Evolutionary conservation across 2,888 invertebrate species (phyloP).

Genomic region (Metalampra italica): DNA sequence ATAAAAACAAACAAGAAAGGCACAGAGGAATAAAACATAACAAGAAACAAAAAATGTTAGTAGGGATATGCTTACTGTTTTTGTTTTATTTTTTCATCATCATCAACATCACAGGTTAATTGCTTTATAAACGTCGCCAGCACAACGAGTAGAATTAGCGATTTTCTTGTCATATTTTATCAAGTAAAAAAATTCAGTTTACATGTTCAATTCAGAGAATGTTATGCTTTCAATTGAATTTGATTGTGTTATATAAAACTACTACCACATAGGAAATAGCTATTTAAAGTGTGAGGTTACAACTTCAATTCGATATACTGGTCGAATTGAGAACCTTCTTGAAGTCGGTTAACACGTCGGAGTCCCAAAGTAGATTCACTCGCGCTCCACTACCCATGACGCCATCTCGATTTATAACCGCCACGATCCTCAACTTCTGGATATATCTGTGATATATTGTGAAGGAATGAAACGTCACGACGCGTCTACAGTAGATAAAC

Average conservation of each 20-base stretch:
- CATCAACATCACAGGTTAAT: neutral
- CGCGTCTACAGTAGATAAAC: slow-evolving; percentile 20
- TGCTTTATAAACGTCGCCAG: neutral
- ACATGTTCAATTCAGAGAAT: neutral
- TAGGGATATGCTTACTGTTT: neutral
- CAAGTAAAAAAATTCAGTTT: neutral
- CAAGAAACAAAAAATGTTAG: no score
- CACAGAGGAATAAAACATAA: no score
- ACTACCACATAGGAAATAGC: no score
- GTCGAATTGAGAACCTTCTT: no score
- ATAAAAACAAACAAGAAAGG: no score
- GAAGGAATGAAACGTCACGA: slow-evolving; percentile 12
- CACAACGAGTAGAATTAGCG: neutral
- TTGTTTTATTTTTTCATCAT: neutral
- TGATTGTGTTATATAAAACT: neutral
- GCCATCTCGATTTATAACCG: neutral
- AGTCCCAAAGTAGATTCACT: slow-evolving; percentile 1
- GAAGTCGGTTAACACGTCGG: neutral
- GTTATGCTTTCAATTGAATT: neutral
- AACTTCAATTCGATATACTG: no score
- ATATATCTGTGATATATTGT: slow-evolving; percentile 8
- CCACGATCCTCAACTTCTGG: slow-evolving; percentile 1
- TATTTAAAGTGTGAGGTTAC: no score
- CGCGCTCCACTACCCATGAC: slow-evolving; percentile 1
- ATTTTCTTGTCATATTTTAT: neutral